Evolutionary conservation across 2,888 invertebrate species (phyloP).

Genomic region (Lepas anatifera): DNA sequence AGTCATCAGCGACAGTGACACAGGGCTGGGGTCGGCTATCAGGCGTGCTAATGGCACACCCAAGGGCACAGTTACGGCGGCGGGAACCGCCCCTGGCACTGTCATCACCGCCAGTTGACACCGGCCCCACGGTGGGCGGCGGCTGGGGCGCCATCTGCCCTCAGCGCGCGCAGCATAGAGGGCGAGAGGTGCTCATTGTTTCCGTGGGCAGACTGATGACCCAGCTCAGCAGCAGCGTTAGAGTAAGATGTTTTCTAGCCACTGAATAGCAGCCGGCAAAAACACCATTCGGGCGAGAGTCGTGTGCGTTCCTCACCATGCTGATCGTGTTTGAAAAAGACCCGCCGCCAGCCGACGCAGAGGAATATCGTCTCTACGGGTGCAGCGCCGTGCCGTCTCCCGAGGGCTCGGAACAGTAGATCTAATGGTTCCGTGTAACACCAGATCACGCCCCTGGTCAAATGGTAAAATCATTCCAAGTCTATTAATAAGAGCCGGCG

Average conservation of each 20-base stretch:
- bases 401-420: background rate
- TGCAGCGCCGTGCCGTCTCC: background rate
- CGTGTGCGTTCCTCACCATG: no score
- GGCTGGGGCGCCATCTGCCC: no score
- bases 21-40: conserved; percentile 25
- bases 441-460: background rate
- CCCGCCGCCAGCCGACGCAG: background rate
- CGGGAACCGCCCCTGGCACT: conserved; percentile 25
- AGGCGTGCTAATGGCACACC: conserved; percentile 26
- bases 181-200: no score
- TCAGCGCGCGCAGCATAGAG: no score
- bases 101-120: conserved; percentile 29
- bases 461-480: background rate
- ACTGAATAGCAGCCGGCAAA: background rate
- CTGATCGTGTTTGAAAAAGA: no score
- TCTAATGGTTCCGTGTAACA: background rate
- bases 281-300: background rate
- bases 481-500: background rate
- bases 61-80: conserved; percentile 27
- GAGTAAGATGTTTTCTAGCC: background rate
- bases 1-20: conserved; percentile 25
- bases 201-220: no score
- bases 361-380: background rate
- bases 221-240: background rate
- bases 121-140: no score